Evolutionary conservation across 2,888 invertebrate species (phyloP), one percentile per base, ranked within the genome.

Genomic region (Lasioglossum pauxillum): DNA sequence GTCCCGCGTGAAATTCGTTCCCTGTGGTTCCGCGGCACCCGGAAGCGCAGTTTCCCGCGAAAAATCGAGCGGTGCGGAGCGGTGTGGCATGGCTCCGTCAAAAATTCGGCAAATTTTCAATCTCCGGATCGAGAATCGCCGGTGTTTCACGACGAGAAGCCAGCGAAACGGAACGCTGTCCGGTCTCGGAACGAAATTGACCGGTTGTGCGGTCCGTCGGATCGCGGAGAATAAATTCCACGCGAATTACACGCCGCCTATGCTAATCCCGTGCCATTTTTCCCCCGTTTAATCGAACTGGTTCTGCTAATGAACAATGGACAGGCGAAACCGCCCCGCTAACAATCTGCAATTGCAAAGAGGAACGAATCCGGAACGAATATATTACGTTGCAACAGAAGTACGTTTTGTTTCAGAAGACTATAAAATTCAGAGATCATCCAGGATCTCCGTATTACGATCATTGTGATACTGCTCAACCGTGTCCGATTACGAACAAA

Each of bases 51-150:
- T 38, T 38, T 35, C 19, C 69, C 69, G 69, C 69, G 69, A 35
- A 69, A 69, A 38, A 69, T 69, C 69, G 69, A 67, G 64, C 64
- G 44, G 27, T 12, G 57, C 57, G n/a, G 23, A 27, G 27, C 60
- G 60, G 60, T 27, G 60, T 14, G 14, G 14, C 5, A 27, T 5
- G 27, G 14, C 14, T n/a, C 60, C 31, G 23, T 23, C 19, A 27
- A 46, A 75, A 80, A 75, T 75, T 75, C 49, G 49, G 10, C 14
- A 16, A 71, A 49, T 49, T 75, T 75, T 80, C 75, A 46, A 75
- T 83, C 38, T 60, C 57, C 46, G 31, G n/a, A 14, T 14, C 75
- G 60, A 64, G 44, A 10, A 16, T 7, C 27, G 10, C 35, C n/a
- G 69, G 31, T 67, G 72, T 67, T 53, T 12, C 67, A 23, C 69